Evolutionary conservation across 2,888 invertebrate genomes (phyloP).

Genomic region (Plutella xylostella): DNA sequence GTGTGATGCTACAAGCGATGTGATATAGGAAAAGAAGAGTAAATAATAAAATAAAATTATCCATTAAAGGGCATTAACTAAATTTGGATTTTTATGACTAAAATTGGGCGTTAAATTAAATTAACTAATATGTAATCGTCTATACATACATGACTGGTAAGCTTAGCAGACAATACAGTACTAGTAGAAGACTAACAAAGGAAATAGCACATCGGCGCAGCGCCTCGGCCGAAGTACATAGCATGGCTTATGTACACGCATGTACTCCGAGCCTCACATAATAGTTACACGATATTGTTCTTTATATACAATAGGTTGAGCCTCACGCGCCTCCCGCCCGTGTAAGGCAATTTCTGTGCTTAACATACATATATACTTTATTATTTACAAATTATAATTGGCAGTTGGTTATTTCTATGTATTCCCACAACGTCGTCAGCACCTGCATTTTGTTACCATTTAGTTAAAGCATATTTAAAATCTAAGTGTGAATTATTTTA

Average conservation of each 20-base stretch:
- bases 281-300: conserved; percentile 53
- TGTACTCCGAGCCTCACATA: conserved; percentile 55
- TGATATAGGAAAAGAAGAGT: conserved; percentile 45
- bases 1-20: conserved; percentile 55
- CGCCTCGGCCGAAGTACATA: conserved; percentile 32
- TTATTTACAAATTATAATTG: conserved; percentile 61
- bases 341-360: conserved; percentile 51
- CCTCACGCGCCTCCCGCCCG: conserved; percentile 43
- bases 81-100: conserved; percentile 71
- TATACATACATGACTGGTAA: conserved; percentile 69
- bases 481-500: conserved; percentile 28
- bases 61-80: conserved; percentile 60
- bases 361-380: conserved; percentile 43
- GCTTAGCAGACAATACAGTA: conserved; percentile 62
- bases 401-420: conserved; percentile 39
- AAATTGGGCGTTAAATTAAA: conserved; percentile 60
- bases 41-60: conserved; percentile 34
- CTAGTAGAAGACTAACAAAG: conserved; percentile 58
- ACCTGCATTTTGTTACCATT: conserved; percentile 46
- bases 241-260: conserved; percentile 50
- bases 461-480: conserved; percentile 47
- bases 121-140: conserved; percentile 52
- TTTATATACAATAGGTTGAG: conserved; percentile 58
- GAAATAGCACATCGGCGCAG: conserved; percentile 50
- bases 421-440: conserved; percentile 39